These are phyloP conservation scores for Mastacembelus armatus DNA, from an alignment of 2,797 vertebrate species.

Conservation along the genomic window DNA sequence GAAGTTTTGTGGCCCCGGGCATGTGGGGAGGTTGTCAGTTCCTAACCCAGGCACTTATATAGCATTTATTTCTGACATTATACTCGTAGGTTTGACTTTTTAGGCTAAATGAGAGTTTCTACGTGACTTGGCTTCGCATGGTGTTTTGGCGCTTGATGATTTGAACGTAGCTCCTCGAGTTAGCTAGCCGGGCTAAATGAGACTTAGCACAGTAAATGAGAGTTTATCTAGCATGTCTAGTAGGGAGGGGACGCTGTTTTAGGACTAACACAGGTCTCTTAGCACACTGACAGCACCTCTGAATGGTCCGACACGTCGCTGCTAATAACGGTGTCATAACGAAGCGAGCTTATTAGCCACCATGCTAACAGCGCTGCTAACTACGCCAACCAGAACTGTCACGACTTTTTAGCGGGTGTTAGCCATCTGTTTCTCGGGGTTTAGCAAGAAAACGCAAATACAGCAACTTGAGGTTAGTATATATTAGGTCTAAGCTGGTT, in stretches of 20 bases:
- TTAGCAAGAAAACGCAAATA: fast-evolving
- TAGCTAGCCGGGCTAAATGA: slow-evolving; percentile 35
- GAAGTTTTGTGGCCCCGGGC: too few relatives aligned
- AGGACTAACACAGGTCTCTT: fast-evolving
- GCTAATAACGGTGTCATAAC: background rate
- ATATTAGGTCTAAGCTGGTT: fast-evolving
- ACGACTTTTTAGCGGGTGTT: slow-evolving; percentile 20
- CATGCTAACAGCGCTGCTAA: slow-evolving; percentile 62
- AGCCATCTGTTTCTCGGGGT: background rate
- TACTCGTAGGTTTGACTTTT: too few relatives aligned
- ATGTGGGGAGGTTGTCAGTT: too few relatives aligned
- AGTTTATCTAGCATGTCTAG: too few relatives aligned
- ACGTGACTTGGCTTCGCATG: too few relatives aligned
- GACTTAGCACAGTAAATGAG: too few relatives aligned
- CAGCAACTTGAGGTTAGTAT: fast-evolving
- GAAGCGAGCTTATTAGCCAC: slow-evolving; percentile 33
- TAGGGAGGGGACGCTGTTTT: too few relatives aligned
- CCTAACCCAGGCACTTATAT: too few relatives aligned
- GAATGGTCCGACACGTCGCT: background rate
- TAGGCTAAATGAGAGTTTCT: too few relatives aligned
- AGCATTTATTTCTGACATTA: background rate
- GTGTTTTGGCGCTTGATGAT: slow-evolving; percentile 64
- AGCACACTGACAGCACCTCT: background rate
- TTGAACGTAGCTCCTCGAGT: slow-evolving; percentile 30
- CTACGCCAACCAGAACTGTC: slow-evolving; percentile 24